Conservation (phyloP, 2,113 vertebrate genomes). For the Sinocyclocheilus anophthalmus region DNA sequence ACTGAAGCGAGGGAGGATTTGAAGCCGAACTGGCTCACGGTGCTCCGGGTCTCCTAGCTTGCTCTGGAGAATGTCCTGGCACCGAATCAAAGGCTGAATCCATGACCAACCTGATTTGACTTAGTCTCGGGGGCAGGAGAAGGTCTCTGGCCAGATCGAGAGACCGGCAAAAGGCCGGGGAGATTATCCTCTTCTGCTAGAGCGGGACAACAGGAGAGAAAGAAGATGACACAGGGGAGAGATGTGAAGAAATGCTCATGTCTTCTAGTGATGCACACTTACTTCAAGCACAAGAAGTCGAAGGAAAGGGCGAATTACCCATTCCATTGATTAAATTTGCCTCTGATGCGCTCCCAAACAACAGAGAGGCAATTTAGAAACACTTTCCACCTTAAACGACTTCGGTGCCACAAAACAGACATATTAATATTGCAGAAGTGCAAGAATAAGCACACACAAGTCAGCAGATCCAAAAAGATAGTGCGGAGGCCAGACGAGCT, state of each 20-base stretch:
- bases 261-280: not conserved
- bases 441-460: slow-evolving; percentile 53
- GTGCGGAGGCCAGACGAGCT: slow-evolving; percentile 51
- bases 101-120: slow-evolving; percentile 58
- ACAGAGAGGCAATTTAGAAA: slow-evolving; percentile 70
- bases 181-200: not conserved
- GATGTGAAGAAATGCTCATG: not conserved
- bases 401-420: slow-evolving; percentile 52
- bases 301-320: slow-evolving; percentile 52
- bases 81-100: slow-evolving; percentile 42
- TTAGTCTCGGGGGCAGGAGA: slow-evolving; percentile 37
- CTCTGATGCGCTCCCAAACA: slow-evolving; percentile 62
- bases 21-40: not conserved
- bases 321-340: slow-evolving; percentile 54
- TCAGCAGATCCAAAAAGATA: slow-evolving; percentile 62
- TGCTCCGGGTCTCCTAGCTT: not conserved
- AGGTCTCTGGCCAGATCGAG: slow-evolving; percentile 28
- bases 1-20: not conserved
- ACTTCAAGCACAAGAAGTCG: not conserved
- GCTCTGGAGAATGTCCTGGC: slow-evolving; percentile 50
- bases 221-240: not conserved
- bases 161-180: slow-evolving; percentile 26
- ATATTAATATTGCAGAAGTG: slow-evolving; percentile 24
- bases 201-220: slow-evolving; percentile 41
- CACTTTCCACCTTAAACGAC: slow-evolving; percentile 68